Conservation (phyloP, 2,113 vertebrate species). For the Stomatorhinus ivindoensis region DNA sequence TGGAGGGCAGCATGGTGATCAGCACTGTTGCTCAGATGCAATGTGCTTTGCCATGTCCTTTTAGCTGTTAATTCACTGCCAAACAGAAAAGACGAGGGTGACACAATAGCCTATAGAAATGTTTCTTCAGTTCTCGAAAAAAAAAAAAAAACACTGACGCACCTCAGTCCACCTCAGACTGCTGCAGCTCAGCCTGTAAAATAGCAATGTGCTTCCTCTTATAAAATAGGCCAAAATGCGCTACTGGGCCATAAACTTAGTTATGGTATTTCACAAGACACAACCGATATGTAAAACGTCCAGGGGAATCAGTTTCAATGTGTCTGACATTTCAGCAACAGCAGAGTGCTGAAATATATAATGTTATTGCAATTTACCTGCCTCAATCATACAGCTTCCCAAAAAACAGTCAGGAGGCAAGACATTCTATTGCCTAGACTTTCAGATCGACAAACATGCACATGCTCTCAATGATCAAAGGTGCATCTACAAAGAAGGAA, state of each 20-base stretch:
- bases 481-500: neutral
- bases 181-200: neutral
- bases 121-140: neutral
- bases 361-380: neutral
- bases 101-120: neutral
- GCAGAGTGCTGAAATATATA: neutral
- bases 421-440: neutral
- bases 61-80: neutral
- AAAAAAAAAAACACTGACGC: neutral
- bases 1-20: neutral
- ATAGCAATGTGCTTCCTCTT: neutral
- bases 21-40: neutral
- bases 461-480: neutral
- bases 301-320: neutral
- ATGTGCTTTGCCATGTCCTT: neutral
- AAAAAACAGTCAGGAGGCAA: neutral
- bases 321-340: neutral
- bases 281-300: neutral
- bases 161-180: neutral
- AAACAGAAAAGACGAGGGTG: neutral
- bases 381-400: neutral
- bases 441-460: neutral
- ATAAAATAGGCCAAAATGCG: neutral
- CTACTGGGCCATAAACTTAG: neutral
- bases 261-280: neutral